Evolutionary conservation across 2,113 vertebrate genomes (phyloP), one percentile per base, ranked within the genome.

Genomic region (Ranitomeya imitator): DNA sequence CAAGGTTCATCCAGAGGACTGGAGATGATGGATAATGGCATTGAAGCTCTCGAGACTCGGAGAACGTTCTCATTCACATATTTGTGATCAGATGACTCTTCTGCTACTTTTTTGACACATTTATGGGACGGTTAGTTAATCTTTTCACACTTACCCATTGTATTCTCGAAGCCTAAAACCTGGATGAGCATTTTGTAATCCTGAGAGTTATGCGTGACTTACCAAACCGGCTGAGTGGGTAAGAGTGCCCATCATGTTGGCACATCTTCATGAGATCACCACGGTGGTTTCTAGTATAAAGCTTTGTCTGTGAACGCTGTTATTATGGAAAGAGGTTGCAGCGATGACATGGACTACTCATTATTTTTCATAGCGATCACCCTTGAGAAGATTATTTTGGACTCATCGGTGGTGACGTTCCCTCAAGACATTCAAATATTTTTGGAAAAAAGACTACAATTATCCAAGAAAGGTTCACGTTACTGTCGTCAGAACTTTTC

Each of bases 101-200:
- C 18, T 21, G 37, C 8, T 76, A 52, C 45, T 76, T 76, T 76
- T 76, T 76, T 76, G 73, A 76, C 73, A 76, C 18, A 76, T 76
- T 52, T 52, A 76, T 52, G 18, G 73, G 73, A 76, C 52, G 73
- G 73, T 76, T 76, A 76, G 73, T 76, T 76, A 76, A 76, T 76
- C 73, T 45, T 21, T 52, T 52, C 73, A 52, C 73, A 76, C 73
- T 76, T 76, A 76, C 10, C 18, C 73, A 76, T 45, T 81, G 79
- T 81, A 59, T 81, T 81, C 26, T 19, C 16, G 6, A 81, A 81
- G n/a, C 15, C 10, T 60, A 18, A 80, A 81, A 63, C 79, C 16
- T 61, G 31, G 26, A 61, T 61, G 79, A 81, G 26, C 79, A 81
- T 61, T 63, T 81, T 81, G 31, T 37, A 61, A 81, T 59, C 73